These are phyloP conservation scores for Macaca nemestrina DNA, from an alignment of 2,113 vertebrate genomes.

Conservation along the genomic window DNA sequence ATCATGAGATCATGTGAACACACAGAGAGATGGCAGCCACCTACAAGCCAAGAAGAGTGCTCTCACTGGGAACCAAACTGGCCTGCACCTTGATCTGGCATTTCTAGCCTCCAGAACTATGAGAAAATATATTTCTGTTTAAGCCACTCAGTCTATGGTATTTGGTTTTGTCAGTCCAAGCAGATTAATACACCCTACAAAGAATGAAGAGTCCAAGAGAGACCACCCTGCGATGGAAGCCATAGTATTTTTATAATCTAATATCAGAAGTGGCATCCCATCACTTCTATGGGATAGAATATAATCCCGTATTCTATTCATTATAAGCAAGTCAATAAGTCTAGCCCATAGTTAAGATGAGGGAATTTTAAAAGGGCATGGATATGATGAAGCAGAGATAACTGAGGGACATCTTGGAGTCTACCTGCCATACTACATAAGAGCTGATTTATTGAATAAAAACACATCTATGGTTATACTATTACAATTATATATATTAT, in stretches of 20 bases:
- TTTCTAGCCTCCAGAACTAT: neutral
- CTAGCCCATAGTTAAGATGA: slow-evolving; percentile 1
- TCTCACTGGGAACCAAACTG: neutral
- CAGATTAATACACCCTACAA: neutral
- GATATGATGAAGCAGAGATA: slow-evolving; percentile 4
- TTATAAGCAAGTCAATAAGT: neutral
- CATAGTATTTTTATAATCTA: neutral
- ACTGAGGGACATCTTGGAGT: neutral
- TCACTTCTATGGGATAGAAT: neutral
- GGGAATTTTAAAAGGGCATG: neutral
- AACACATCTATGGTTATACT: neutral
- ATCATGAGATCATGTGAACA: neutral
- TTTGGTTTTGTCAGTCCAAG: neutral
- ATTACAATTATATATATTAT: neutral
- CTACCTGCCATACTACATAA: neutral
- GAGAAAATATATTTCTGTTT: slow-evolving; percentile 28
- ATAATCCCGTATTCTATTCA: neutral
- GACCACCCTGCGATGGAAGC: neutral
- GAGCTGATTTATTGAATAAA: slow-evolving; percentile 5
- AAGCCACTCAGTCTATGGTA: neutral
- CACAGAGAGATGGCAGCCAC: neutral
- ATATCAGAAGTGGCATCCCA: neutral
- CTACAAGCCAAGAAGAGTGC: neutral
- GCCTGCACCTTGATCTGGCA: neutral
- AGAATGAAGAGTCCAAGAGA: slow-evolving; percentile 2